Percentiles rank a stretch among this genome's conserved stretches.
phyloP scores from a whole-genome alignment of 2,113 vertebrate genomes.

The Sander lucioperca region DNA sequence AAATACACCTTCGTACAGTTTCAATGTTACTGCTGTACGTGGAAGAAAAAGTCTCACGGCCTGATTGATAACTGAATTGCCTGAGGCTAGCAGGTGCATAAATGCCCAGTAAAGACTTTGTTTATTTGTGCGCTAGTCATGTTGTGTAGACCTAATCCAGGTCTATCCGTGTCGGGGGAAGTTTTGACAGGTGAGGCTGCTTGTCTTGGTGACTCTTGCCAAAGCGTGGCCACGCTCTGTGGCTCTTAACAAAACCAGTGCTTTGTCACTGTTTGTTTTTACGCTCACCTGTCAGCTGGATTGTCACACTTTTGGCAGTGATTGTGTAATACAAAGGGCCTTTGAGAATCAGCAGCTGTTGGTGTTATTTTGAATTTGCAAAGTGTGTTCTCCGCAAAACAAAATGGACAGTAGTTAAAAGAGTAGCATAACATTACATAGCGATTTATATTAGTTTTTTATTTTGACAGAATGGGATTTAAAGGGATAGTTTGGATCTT shows the following conservation, averaged over 20 bases:
- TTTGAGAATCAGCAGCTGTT: slow-evolving; percentile 30
- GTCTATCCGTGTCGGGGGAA: slow-evolving; percentile 29
- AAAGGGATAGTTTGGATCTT: too few species aligned
- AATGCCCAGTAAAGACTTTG: not conserved
- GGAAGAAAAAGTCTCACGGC: not conserved
- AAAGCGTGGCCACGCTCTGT: slow-evolving; percentile 32
- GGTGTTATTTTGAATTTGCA: not conserved
- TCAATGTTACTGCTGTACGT: not conserved
- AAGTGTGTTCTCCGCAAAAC: not conserved
- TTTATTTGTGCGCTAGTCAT: slow-evolving; percentile 26
- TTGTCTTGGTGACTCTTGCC: slow-evolving; percentile 21
- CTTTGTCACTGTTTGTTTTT: not conserved
- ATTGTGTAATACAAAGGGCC: slow-evolving; percentile 17
- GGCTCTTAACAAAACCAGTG: slow-evolving; percentile 37
- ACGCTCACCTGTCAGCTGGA: slow-evolving; percentile 26
- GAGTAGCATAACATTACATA: too few species aligned
- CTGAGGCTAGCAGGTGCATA: slow-evolving; percentile 21
- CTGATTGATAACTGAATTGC: slow-evolving; percentile 11
- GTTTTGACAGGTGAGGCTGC: slow-evolving; percentile 60
- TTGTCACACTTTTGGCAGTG: slow-evolving; percentile 16
- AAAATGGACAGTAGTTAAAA: too few species aligned
- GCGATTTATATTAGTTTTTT: not conserved
- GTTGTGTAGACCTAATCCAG: slow-evolving; percentile 41
- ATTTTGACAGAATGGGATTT: not conserved
- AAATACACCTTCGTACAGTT: not conserved